Base-by-base conservation (phyloP, 2,113 vertebrate genomes). In the Cyanocitta stelleri region DNA sequence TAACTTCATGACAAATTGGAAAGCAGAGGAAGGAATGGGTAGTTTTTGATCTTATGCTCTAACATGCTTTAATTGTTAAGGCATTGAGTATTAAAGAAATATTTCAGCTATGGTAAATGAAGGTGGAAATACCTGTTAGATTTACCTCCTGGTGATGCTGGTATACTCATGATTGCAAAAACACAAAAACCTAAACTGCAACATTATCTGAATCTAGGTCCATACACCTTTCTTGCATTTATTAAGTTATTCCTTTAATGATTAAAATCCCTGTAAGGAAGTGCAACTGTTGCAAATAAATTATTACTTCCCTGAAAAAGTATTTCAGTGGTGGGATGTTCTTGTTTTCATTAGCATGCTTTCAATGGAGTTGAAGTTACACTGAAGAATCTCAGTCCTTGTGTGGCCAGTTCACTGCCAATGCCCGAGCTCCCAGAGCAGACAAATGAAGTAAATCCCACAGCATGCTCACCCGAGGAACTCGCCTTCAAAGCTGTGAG, bases 361-460 rank as follows among this genome's bases (percentile, higher is more conserved):
- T 96, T 95, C 91, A 95, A 35, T 69, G 94, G 87, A 63, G 88
- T 95, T 76, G 96, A 97, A 94, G 85, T 96, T 49, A 89, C 64
- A n/a, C 37, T 95, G 67, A 95, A 93, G 83, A 93, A 85, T 41
- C 59, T 61, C 73, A 84, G 87, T 73, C 61, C 88, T 61, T 11
- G 11, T 1, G 22, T 77, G 61, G 52, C 59, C 44, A 82, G 81
- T 52, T 88, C 37, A 0, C 72, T 62, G 18, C 87, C 63, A 68
- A 52, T 16, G 32, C 85, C 95, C 61, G 69, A 67, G 62, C 59
- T 92, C 75, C 82, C 63, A 43, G 90, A 96, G 69, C 59, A 80
- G 43, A 39, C 44, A 1, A 18, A 35, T 11, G 93, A 93, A 82
- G 39, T 10, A 3, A 3, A 92, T 84, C 54, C 64, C 27, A 11